These are phyloP conservation scores for Centropus bengalensis DNA, from an alignment of 2,113 vertebrate species.

Conservation along the genomic window DNA sequence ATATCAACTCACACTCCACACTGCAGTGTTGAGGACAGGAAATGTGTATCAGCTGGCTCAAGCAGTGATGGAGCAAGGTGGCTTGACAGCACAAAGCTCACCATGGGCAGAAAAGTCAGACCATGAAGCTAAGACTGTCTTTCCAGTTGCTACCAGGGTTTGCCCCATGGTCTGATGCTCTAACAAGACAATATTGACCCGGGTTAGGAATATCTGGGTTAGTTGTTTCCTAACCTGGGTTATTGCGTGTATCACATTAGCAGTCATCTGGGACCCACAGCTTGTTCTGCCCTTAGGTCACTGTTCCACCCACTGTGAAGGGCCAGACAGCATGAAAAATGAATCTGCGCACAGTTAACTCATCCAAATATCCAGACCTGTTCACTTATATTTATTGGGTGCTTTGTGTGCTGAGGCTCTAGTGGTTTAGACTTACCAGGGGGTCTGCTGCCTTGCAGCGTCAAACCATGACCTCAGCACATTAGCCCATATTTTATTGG, in stretches of 20 bases:
- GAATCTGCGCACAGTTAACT: neutral
- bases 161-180: accelerated
- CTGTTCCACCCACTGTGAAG: neutral
- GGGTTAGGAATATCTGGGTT: neutral
- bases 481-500: neutral
- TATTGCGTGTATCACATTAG: neutral
- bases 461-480: neutral
- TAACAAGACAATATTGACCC: neutral
- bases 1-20: accelerated
- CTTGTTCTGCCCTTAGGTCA: neutral
- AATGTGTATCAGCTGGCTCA: neutral
- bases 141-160: neutral
- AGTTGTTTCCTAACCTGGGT: neutral
- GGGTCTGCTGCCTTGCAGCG: neutral
- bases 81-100: neutral
- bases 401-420: neutral
- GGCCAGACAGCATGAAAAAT: neutral
- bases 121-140: neutral
- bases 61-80: neutral
- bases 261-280: too few relatives aligned
- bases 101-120: neutral
- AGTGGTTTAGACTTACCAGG: neutral
- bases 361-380: neutral
- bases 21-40: neutral
- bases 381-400: neutral